Evolutionary conservation across 53 echinoderm and acorn worm species (phyloP), one percentile per base, ranked within the genome.

Genomic region (Paracentrotus lividus): DNA sequence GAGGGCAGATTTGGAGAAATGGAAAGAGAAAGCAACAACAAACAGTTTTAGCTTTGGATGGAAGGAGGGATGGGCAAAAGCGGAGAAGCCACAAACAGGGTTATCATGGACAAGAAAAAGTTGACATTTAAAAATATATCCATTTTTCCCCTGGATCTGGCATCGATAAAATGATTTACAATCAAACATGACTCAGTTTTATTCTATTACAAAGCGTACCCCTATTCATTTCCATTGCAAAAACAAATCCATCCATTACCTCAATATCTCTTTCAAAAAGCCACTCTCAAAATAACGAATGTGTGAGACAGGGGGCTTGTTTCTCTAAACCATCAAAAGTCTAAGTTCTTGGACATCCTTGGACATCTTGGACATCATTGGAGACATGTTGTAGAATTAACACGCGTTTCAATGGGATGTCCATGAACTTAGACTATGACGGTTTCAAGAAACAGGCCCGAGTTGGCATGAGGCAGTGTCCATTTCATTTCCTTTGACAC

Each of bases 161-260:
- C 64, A 29, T 18, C 6, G 15, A 72, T 38, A n/a, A 38, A 20
- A 1, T 38, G 72, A 40, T 61, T n/a, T 32, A 40, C 36, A 20
- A 72, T 20, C 36, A 72, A 36, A 72, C 20, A 72, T 72, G 40
- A 72, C 72, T 72, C 72, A 72, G 29, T 72, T 72, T 72, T 18
- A 72, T 72, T 21, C 40, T 40, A 34, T 72, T 72, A 72, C 40
- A 38, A 72, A 72, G 40, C 20, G 40, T 16, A 72, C 72, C 72
- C 72, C 72, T 40, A 36, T 72, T 10, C 72, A 40, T 42, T 72
- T 72, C 38, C 72, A 72, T 5, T 40, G 16, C 72, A 38, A 18
- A 72, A 72, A 38, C 18, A 36, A 64, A 72, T 72, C 20, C 40
- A 38, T 16, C 40, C 15, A 2, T 72, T 67, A 67, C 67, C 10